Evolutionary conservation across 2,113 vertebrate species (phyloP).

Genomic region (Bothrops jararaca): DNA sequence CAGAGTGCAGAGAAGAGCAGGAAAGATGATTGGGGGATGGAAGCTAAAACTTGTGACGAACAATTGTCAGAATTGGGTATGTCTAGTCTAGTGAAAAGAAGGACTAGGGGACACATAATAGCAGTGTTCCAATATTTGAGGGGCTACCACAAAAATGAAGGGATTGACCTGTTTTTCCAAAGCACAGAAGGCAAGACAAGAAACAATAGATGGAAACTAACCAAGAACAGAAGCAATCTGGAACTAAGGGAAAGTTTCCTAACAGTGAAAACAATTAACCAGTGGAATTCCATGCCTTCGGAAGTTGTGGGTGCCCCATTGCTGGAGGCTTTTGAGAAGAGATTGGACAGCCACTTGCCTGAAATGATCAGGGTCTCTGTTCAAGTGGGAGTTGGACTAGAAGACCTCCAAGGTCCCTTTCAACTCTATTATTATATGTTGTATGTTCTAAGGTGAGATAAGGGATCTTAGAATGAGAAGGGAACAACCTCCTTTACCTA

Average conservation of each 20-base stretch:
- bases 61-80: neutral
- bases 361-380: neutral
- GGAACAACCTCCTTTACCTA: neutral
- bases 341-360: no score
- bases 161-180: neutral
- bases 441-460: neutral
- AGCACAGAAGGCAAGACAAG: neutral
- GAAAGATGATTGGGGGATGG: neutral
- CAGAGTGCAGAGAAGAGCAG: neutral
- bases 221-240: neutral
- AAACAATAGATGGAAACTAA: neutral
- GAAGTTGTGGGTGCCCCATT: no score
- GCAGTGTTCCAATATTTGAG: neutral
- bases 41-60: neutral
- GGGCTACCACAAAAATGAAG: neutral
- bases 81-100: neutral
- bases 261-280: neutral
- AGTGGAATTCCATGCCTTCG: no score
- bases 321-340: no score
- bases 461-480: neutral
- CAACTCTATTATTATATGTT: neutral
- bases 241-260: neutral
- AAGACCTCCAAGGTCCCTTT: neutral
- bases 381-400: neutral
- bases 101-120: neutral